Percentiles rank a stretch among this genome's conserved stretches.
phyloP scores from a whole-genome alignment of 2,113 vertebrate species.

The Sphaerodactylus townsendi region DNA sequence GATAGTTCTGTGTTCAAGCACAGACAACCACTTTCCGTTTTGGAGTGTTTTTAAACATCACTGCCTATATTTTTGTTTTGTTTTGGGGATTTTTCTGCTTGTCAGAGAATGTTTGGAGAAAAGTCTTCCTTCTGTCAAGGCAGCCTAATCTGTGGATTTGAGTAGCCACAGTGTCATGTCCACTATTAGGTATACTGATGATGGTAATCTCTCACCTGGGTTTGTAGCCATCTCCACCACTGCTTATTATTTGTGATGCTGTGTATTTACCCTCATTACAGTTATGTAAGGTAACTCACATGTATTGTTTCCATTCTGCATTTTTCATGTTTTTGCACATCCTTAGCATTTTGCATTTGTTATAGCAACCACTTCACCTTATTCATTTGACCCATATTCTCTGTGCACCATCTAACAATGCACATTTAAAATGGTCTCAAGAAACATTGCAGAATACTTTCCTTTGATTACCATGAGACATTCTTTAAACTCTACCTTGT shows the following conservation, averaged over 20 bases:
- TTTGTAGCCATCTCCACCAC: background rate
- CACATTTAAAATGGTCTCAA: slow-evolving; percentile 54
- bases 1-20: too few species aligned
- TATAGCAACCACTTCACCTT: background rate
- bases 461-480: slow-evolving; percentile 20
- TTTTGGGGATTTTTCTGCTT: too few species aligned
- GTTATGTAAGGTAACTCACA: background rate
- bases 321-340: background rate
- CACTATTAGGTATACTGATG: background rate
- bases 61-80: too few species aligned
- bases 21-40: too few species aligned
- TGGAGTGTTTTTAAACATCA: too few species aligned
- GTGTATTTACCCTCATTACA: background rate
- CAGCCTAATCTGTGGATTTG: too few species aligned
- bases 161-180: too few species aligned
- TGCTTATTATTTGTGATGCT: background rate
- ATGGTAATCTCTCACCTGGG: background rate
- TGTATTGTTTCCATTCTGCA: background rate
- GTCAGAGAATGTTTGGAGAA: too few species aligned
- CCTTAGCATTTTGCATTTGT: background rate
- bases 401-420: background rate
- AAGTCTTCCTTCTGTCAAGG: too few species aligned
- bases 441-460: slow-evolving; percentile 16
- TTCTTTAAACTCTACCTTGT: slow-evolving; percentile 18
- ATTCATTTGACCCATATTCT: background rate